Evolutionary conservation across 2,888 invertebrate genomes (phyloP), one percentile per base, ranked within the genome.

Genomic region (Ichneumon xanthorius): DNA sequence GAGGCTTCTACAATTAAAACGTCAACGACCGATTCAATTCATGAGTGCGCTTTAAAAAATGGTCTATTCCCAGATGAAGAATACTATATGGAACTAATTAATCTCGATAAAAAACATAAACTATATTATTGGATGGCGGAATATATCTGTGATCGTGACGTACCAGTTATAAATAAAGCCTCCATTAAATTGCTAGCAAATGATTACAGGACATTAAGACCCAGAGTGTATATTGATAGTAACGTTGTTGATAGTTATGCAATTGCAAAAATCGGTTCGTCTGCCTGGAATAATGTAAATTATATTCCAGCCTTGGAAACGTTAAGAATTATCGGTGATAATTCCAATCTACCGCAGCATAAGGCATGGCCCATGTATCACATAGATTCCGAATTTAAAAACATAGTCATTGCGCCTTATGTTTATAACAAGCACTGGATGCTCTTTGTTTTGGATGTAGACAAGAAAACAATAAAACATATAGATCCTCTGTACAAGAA

Each of bases 371-470:
- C 45, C 16, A 48, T 68, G 48, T 48, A 50, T 50, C 50, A 50
- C 16, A 14, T 50, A 5, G n/a, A 11, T 50, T 50, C 16, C 50
- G n/a, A 16, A 14, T n/a, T 50, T n/a, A n/a, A 50, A 2, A 50
- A 50, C 50, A 50, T 50, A 50, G n/a, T 50, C 26, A 26, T n/a
- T n/a, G n/a, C n/a, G n/a, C n/a, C n/a, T n/a, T n/a, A n/a, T n/a
- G n/a, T n/a, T n/a, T n/a, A n/a, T n/a, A n/a, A n/a, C 0, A 40
- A 70, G 14, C 78, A 78, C 50, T 78, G 78, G 67, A 53, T 65
- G 50, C 53, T 77, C 22, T 14, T 77, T n/a, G 50, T 67, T 2
- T 22, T 77, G 14, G 37, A 78, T 68, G 53, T 78, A 14, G 37
- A 37, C 1, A 33, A 30, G 3, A 26, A 30, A 37, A 78, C 78